A percentile compares a stretch with the other conserved stretches of the same genome.
These are phyloP conservation scores for Dipodomys merriami DNA, from an alignment of 2,113 vertebrate genomes.

Conservation along the genomic window DNA sequence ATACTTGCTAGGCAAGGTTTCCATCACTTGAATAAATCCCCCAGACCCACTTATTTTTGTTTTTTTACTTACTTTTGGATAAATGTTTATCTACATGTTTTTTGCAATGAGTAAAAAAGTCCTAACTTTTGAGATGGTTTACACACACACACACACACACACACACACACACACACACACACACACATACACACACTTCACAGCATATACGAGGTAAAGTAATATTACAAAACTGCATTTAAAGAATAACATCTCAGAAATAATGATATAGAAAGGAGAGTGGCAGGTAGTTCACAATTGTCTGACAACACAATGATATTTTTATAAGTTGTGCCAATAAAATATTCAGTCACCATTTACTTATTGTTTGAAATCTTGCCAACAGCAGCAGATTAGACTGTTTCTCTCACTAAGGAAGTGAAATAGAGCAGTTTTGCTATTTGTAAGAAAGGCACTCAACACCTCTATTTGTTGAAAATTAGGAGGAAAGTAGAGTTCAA, in stretches of 20 bases:
- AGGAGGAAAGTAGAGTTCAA: neutral
- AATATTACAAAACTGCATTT: neutral
- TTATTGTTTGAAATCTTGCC: constrained; percentile 60
- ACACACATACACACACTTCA: constrained; percentile 20
- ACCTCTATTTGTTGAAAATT: neutral
- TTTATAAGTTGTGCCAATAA: constrained; percentile 56
- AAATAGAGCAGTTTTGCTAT: neutral
- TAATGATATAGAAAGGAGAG: constrained; percentile 37
- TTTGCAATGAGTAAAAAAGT: neutral
- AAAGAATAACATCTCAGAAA: constrained; percentile 34
- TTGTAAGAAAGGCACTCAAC: neutral
- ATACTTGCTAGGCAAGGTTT: too few relatives aligned
- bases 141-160: too few relatives aligned
- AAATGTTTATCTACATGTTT: too few relatives aligned
- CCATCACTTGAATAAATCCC: too few relatives aligned
- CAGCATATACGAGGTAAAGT: neutral
- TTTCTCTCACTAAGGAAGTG: constrained; percentile 28
- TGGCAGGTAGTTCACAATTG: constrained; percentile 40
- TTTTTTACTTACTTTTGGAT: too few relatives aligned
- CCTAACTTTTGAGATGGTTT: constrained; percentile 9
- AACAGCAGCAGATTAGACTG: constrained; percentile 21
- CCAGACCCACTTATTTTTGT: too few relatives aligned
- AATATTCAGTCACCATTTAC: constrained; percentile 50
- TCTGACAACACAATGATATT: constrained; percentile 55
- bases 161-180: too few relatives aligned